A percentile compares a stretch with the other conserved stretches of the same genome.
These are phyloP conservation scores for Caenorhabditis sinica DNA, from an alignment of 2,888 invertebrate species.

Conservation along the genomic window DNA sequence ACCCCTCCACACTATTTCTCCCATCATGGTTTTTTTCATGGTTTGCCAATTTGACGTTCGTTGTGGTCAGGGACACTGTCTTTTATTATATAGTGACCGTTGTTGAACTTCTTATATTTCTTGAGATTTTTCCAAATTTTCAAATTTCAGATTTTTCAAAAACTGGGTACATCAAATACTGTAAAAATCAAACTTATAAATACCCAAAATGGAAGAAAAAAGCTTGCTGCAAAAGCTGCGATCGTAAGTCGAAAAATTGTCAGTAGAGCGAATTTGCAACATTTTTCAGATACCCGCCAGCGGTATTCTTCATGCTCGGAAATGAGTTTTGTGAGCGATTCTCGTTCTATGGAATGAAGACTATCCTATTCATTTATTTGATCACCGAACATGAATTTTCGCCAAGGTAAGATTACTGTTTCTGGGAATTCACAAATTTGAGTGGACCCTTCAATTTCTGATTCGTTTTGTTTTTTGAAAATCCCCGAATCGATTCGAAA, in stretches of 20 bases:
- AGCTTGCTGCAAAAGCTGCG: constrained; percentile 64
- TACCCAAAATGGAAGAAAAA: constrained; percentile 62
- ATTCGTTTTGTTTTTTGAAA: too few species aligned
- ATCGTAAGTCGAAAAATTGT: constrained; percentile 41
- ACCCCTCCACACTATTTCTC: constrained; percentile 9
- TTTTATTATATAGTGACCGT: not conserved
- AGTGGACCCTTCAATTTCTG: too few species aligned
- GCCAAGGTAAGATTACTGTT: constrained; percentile 71
- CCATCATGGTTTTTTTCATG: constrained; percentile 11
- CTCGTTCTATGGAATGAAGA: constrained; percentile 83
- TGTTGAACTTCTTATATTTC: constrained; percentile 1
- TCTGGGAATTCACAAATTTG: too few species aligned
- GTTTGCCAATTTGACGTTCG: constrained; percentile 14
- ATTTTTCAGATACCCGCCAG: constrained; percentile 71
- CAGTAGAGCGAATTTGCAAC: not conserved
- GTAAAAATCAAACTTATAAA: not conserved
- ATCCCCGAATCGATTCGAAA: not conserved
- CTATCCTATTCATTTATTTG: constrained; percentile 82
- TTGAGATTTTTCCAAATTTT: not conserved
- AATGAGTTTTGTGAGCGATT: constrained; percentile 95
- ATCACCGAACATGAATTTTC: constrained; percentile 79
- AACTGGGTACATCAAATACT: not conserved
- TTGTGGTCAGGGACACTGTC: constrained; percentile 27
- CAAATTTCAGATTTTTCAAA: not conserved
- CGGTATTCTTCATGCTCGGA: constrained; percentile 93